Percentiles rank a stretch among this genome's conserved stretches.
Evolutionary conservation across 2,797 vertebrate species (phyloP).

Genomic region (Lithobates sylvaticus): DNA sequence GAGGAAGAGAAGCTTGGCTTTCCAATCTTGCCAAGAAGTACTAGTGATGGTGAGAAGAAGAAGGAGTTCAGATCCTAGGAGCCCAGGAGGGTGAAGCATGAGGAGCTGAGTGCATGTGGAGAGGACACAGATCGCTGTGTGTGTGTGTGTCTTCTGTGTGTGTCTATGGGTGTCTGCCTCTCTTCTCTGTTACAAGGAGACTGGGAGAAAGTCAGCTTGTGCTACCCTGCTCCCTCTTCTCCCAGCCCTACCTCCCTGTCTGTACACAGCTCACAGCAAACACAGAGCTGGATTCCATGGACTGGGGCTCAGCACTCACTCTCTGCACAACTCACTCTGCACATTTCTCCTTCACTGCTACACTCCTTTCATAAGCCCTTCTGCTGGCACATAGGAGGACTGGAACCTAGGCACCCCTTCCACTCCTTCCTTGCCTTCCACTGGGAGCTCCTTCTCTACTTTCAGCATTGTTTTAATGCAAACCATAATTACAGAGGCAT

Average conservation of each 20-base stretch:
- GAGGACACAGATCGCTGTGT: not conserved
- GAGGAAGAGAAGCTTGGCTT: not conserved
- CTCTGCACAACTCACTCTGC: conserved; percentile 8
- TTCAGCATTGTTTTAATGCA: not conserved
- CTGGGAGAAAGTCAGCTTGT: conserved; percentile 54
- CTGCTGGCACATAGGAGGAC: not conserved
- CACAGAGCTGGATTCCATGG: conserved; percentile 50
- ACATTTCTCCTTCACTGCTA: conserved; percentile 25
- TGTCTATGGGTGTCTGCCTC: conserved; percentile 11
- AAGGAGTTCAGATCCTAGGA: conserved; percentile 25
- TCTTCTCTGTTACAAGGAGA: conserved; percentile 53
- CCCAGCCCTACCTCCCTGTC: conserved; percentile 52
- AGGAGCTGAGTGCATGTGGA: conserved; percentile 31
- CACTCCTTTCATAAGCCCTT: conserved; percentile 26
- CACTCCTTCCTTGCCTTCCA: not conserved
- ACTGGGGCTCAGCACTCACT: conserved; percentile 13
- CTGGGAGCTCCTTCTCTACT: not conserved
- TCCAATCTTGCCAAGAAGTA: conserved; percentile 26
- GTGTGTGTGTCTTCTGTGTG: no score
- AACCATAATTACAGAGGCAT: not conserved
- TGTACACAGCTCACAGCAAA: not conserved
- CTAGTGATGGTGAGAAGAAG: not conserved
- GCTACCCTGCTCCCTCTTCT: conserved; percentile 42
- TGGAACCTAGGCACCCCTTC: no score
- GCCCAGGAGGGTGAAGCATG: conserved; percentile 46